Evolutionary conservation across 2,113 vertebrate species (phyloP).

Genomic region (Laticauda laticaudata): DNA sequence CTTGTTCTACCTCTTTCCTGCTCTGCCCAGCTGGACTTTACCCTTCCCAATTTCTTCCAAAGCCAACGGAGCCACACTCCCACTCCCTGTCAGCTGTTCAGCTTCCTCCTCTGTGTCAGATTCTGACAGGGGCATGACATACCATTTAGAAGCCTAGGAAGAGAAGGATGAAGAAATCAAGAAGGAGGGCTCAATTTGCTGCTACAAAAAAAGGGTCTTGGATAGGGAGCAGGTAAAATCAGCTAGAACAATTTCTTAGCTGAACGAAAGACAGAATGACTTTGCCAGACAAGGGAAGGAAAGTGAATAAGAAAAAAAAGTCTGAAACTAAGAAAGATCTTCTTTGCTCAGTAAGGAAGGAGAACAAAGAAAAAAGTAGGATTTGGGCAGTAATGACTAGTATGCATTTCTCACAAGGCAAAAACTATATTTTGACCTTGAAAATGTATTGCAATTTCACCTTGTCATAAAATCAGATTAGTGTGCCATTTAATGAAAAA

Average conservation of each 20-base stretch:
- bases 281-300: neutral
- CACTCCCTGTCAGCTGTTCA: too few species aligned
- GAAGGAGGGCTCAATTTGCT: too few species aligned
- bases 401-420: neutral
- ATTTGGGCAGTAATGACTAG: neutral
- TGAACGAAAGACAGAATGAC: neutral
- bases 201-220: neutral
- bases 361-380: neutral
- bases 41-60: too few species aligned
- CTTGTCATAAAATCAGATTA: neutral
- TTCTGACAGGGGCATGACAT: too few species aligned
- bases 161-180: too few species aligned
- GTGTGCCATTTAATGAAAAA: neutral
- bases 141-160: too few species aligned
- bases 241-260: neutral
- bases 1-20: too few species aligned
- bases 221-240: neutral
- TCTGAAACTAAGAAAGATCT: neutral
- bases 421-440: neutral
- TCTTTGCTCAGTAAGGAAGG: neutral
- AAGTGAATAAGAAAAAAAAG: neutral
- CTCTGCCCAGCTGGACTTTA: too few species aligned
- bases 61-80: too few species aligned
- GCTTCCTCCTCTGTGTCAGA: too few species aligned
- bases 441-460: neutral